Conservation (phyloP, 2,113 vertebrate species). For the Myrmophylax atrothorax region DNA sequence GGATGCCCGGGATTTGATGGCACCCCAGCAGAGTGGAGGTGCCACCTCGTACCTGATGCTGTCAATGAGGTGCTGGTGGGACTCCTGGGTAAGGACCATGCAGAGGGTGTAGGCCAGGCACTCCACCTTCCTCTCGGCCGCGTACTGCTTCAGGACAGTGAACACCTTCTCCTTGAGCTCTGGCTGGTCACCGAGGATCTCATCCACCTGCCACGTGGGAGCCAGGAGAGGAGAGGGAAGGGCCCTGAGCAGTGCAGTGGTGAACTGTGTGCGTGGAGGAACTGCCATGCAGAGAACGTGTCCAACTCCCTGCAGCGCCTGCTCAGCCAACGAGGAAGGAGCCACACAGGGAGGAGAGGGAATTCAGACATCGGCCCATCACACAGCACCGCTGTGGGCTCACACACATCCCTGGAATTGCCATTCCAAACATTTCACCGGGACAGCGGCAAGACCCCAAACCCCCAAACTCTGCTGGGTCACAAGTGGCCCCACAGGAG, state of each 20-base stretch:
- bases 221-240: not conserved
- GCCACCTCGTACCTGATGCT: constrained; percentile 85
- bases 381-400: not conserved
- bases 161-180: constrained; percentile 89
- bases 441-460: fast-evolving
- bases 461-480: not conserved
- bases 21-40: fast-evolving
- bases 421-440: not conserved
- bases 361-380: fast-evolving
- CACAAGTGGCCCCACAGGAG: not conserved
- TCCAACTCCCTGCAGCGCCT: fast-evolving
- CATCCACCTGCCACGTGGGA: constrained; percentile 80
- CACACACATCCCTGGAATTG: fast-evolving
- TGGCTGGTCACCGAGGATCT: constrained; percentile 83
- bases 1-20: fast-evolving
- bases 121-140: constrained; percentile 87
- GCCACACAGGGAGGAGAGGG: fast-evolving
- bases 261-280: fast-evolving
- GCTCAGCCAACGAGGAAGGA: not conserved
- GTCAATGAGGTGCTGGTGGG: constrained; percentile 85
- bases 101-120: constrained; percentile 86
- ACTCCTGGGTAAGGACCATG: constrained; percentile 82
- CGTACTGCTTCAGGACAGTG: constrained; percentile 88
- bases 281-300: fast-evolving
- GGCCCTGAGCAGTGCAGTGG: not conserved